phyloP scores from a whole-genome alignment of 2,113 vertebrate species.

The Echinops telfairi region DNA sequence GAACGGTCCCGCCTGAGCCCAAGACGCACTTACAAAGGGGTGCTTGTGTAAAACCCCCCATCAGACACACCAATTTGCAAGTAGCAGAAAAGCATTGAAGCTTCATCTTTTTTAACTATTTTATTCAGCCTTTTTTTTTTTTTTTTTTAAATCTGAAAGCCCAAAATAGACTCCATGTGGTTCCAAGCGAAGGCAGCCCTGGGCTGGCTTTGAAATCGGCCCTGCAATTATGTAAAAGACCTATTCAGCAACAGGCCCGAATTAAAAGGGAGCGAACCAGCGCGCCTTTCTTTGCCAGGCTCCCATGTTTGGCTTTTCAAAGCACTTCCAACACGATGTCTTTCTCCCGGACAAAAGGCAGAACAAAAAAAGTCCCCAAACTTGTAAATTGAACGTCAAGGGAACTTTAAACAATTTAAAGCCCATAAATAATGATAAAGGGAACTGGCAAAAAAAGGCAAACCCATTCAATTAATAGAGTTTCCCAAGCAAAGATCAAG shows the following conservation, averaged over 20 bases:
- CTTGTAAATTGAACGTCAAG: conserved; percentile 91
- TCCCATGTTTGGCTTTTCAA: conserved; percentile 91
- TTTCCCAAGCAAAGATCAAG: conserved; percentile 90
- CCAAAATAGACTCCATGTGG: conserved; percentile 90
- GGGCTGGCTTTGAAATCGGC: conserved; percentile 89
- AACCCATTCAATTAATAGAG: conserved; percentile 90
- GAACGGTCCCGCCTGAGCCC: conserved; percentile 57
- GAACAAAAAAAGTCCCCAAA: conserved; percentile 87
- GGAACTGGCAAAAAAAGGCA: conserved; percentile 86
- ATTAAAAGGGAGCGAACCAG: conserved; percentile 88
- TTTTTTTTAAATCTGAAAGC: conserved; percentile 83
- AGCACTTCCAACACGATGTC: conserved; percentile 89
- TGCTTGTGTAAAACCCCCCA: conserved; percentile 82
- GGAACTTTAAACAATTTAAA: conserved; percentile 90
- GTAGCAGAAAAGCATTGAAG: conserved; percentile 82
- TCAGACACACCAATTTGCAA: conserved; percentile 86
- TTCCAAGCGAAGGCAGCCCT: conserved; percentile 88
- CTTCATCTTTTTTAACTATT: conserved; percentile 81
- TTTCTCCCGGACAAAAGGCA: conserved; percentile 88
- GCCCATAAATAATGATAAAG: conserved; percentile 91
- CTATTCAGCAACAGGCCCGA: conserved; percentile 88
- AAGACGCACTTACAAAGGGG: conserved; percentile 79
- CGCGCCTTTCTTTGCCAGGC: conserved; percentile 87
- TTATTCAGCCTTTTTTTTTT: conserved; percentile 83
- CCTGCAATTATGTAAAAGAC: conserved; percentile 92